Percentiles rank a stretch among this genome's conserved stretches.
Conservation (phyloP, 2,797 vertebrate genomes). For the Poeciliopsis turneri region DNA sequence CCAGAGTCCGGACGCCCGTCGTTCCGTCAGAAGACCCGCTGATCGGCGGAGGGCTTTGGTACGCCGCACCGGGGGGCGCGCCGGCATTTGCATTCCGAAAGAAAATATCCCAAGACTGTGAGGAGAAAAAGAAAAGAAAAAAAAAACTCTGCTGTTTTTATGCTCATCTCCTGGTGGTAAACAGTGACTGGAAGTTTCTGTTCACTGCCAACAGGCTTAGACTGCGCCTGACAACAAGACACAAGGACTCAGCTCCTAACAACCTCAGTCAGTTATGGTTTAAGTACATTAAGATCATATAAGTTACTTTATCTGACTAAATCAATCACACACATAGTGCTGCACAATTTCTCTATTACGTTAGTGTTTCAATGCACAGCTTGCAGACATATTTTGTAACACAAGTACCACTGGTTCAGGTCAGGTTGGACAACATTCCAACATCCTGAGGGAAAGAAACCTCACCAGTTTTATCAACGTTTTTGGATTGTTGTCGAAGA, state of each 20-base stretch:
- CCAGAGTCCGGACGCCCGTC: constrained; percentile 73
- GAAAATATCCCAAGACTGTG: constrained; percentile 94
- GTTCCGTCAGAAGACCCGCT: constrained; percentile 71
- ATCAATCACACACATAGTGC: neutral
- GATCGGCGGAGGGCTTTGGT: constrained; percentile 88
- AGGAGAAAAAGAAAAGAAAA: neutral
- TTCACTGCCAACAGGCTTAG: neutral
- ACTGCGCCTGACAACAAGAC: neutral
- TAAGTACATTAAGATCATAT: neutral
- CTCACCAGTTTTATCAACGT: neutral
- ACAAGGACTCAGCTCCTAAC: neutral
- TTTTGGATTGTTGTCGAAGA: neutral
- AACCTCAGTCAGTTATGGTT: neutral
- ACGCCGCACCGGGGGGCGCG: constrained; percentile 86
- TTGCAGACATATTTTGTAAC: neutral
- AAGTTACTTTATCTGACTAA: neutral
- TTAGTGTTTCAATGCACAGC: neutral
- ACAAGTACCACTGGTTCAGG: neutral
- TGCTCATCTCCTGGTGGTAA: neutral
- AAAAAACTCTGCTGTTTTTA: neutral
- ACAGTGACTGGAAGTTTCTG: neutral
- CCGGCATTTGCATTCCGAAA: constrained; percentile 91
- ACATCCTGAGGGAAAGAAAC: neutral
- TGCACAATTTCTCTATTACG: neutral
- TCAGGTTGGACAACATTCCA: neutral